A percentile compares a stretch with the other conserved stretches of the same genome.
Conservation (phyloP, 2,113 vertebrate species). For the Sphaerodactylus townsendi region DNA sequence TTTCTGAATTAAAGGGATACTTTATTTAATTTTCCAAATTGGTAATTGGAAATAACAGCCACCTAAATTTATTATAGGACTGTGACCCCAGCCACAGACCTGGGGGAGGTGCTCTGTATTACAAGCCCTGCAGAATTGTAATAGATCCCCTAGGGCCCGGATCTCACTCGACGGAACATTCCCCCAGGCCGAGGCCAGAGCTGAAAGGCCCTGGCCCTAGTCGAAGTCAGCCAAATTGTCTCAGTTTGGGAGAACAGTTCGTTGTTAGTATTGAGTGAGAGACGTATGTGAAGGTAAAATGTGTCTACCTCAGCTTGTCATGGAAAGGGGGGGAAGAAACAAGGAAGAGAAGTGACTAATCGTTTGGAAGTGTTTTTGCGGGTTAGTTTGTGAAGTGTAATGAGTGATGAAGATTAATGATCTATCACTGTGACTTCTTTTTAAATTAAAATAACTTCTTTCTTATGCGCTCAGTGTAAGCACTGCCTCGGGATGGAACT, state of each 20-base stretch:
- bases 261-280: background rate
- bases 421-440: slow-evolving; percentile 18
- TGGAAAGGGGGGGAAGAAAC: slow-evolving; percentile 14
- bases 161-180: too few species aligned
- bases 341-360: slow-evolving; percentile 17
- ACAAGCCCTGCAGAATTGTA: too few species aligned
- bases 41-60: background rate
- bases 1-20: fast-evolving
- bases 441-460: slow-evolving; percentile 34
- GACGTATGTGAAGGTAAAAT: background rate
- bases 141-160: too few species aligned
- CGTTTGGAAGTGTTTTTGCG: background rate
- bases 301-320: background rate
- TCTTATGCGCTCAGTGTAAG: slow-evolving; percentile 31
- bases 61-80: background rate
- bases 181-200: too few species aligned
- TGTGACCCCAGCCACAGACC: too few species aligned
- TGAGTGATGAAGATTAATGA: slow-evolving; percentile 7
- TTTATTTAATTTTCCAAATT: slow-evolving; percentile 2
- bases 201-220: too few species aligned
- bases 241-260: background rate
- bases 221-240: too few species aligned
- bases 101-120: too few species aligned
- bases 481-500: slow-evolving; percentile 10
- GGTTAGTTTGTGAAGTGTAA: slow-evolving; percentile 15